Evolutionary conservation across 2,797 vertebrate species (phyloP).

Genomic region (Mastacembelus armatus): DNA sequence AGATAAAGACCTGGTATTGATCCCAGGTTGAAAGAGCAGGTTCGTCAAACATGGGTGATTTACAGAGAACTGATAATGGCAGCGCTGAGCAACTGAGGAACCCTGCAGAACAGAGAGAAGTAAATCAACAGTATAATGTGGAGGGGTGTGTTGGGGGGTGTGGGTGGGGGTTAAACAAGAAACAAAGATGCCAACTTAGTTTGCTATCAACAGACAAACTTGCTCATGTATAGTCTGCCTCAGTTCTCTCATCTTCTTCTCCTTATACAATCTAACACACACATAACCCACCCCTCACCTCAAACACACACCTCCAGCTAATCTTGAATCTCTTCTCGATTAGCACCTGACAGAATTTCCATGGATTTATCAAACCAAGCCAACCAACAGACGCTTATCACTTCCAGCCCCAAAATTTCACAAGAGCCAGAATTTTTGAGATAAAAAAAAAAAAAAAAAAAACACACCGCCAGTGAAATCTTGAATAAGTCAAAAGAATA

Average conservation of each 20-base stretch:
- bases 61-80: constrained; percentile 86
- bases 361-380: constrained; percentile 86
- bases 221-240: constrained; percentile 44
- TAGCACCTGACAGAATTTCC: constrained; percentile 90
- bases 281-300: constrained; percentile 39
- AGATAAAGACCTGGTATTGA: constrained; percentile 89
- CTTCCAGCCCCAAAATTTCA: constrained; percentile 83
- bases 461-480: constrained; percentile 79
- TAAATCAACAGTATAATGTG: constrained; percentile 67
- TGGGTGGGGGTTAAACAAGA: constrained; percentile 11
- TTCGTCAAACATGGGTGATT: constrained; percentile 89
- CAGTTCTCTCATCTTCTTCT: constrained; percentile 61
- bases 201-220: constrained; percentile 38
- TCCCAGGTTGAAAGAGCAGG: constrained; percentile 89
- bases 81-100: constrained; percentile 81
- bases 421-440: constrained; percentile 86
- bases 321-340: constrained; percentile 88
- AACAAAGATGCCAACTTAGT: constrained; percentile 40
- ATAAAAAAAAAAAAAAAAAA: constrained; percentile 83
- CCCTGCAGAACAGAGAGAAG: constrained; percentile 52
- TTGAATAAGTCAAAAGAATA: constrained; percentile 84
- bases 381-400: constrained; percentile 86
- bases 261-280: constrained; percentile 54
- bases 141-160: not conserved
- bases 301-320: constrained; percentile 56